Conservation (phyloP, 2,113 vertebrate species). For the Lonchura striata region DNA sequence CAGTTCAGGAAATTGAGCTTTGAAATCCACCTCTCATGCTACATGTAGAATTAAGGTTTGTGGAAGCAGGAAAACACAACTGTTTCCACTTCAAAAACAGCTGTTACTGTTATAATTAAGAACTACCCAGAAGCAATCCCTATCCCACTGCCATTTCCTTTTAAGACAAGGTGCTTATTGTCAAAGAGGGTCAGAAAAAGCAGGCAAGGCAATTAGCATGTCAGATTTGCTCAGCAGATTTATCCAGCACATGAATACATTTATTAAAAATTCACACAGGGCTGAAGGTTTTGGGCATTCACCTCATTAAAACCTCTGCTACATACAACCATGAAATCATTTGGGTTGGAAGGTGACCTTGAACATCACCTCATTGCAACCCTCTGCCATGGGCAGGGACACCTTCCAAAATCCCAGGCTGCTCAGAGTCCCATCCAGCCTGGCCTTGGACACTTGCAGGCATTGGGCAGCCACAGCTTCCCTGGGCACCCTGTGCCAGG, state of each 20-base stretch:
- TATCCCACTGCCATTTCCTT: neutral
- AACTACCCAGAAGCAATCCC: neutral
- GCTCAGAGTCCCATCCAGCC: neutral
- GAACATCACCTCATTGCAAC: neutral
- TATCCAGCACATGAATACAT: neutral
- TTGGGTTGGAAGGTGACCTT: neutral
- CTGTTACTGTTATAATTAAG: neutral
- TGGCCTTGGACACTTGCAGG: neutral
- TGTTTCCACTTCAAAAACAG: neutral
- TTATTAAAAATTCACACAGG: neutral
- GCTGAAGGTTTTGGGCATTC: neutral
- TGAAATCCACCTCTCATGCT: neutral
- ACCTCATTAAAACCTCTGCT: neutral
- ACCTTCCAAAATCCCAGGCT: neutral
- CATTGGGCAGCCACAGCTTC: neutral
- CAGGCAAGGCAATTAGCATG: neutral
- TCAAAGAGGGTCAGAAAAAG: neutral
- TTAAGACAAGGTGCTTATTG: neutral
- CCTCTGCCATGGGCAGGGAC: neutral
- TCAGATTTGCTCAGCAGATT: neutral
- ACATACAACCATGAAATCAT: no score
- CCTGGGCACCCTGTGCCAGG: neutral
- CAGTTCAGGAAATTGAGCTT: neutral
- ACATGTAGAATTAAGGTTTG: neutral
- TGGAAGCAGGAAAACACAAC: neutral